Evolutionary conservation across 2,888 invertebrate species (phyloP).

Genomic region (Polydrusus pterygomalis): DNA sequence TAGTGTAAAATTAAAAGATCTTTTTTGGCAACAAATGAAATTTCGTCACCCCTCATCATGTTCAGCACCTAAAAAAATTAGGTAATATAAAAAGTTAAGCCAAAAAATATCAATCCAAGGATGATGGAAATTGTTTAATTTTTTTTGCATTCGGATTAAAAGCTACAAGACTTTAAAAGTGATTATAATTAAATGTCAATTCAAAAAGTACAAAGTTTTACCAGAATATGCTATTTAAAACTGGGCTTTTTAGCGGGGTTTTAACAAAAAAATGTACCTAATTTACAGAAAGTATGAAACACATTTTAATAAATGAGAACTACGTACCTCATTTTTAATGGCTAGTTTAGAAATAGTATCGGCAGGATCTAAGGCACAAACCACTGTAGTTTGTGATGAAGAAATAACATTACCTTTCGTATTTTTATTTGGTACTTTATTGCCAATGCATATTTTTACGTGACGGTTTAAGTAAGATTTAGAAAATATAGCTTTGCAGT

Average conservation of each 20-base stretch:
- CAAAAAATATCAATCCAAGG: no score
- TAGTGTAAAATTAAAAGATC: conserved; percentile 48
- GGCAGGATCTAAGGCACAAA: conserved; percentile 23
- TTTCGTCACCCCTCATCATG: conserved; percentile 50
- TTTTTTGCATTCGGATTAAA: no score
- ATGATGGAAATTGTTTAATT: no score
- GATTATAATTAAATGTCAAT: no score
- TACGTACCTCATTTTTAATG: conserved; percentile 41
- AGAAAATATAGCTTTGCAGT: conserved; percentile 9
- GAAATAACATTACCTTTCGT: neutral
- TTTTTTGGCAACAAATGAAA: conserved; percentile 50
- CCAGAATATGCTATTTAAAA: no score
- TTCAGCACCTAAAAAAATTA: conserved; percentile 39
- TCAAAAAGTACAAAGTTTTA: no score
- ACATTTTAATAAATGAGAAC: no score
- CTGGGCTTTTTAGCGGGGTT: no score
- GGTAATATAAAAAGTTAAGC: no score
- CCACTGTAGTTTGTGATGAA: conserved; percentile 17
- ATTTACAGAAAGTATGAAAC: no score
- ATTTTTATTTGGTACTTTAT: neutral
- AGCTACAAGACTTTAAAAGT: no score
- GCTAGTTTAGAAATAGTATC: conserved; percentile 49
- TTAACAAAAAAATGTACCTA: no score
- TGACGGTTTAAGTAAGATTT: conserved; percentile 6
- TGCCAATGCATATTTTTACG: neutral